Base-by-base conservation (phyloP, 2,113 vertebrate species). In the Bos javanicus region DNA sequence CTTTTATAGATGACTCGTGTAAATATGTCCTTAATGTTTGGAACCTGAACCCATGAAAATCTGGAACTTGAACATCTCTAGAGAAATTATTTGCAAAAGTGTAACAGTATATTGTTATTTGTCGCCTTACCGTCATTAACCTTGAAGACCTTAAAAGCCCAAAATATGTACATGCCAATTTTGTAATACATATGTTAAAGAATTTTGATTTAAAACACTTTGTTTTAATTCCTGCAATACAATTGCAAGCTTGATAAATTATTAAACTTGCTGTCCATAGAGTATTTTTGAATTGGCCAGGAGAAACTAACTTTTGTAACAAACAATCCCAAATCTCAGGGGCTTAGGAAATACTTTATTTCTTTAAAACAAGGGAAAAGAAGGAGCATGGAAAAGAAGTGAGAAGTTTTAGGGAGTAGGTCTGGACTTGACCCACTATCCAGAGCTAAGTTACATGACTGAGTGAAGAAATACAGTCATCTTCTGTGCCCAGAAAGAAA, bases 61-160 rank as follows among this genome's bases (percentile, higher is more conserved):
- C 46, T 93, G 28, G 21, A 91, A 94, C 89, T 74, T 89, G n/a
- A 87, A 90, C 14, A 12, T 90, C 28, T 83, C 56, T 90, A 83
- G 78, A 90, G 95, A 94, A 86, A 85, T 89, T 30, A 56, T 90
- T 94, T 59, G 56, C 33, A 78, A 94, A 90, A 83, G 48, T 59
- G 5, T 92, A 82, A 59, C 57, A 76, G 15, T 50, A n/a, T 59
- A 48, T 90, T 62, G 64, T 96, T 96, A 52, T 62, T 96, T 90
- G n/a, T 81, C 46, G 1, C 50, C 87, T 96, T 90, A 87, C 50
- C 74, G 28, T 50, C 59, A 43, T 88, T 85, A 43, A 82, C 90
- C 21, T 1, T 48, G 15, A 81, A 88, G 48, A 57, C 25, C 54
- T 2, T 71, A 28, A 87, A 92, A 94, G 43, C 50, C 83, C 59